A percentile compares a stretch with the other conserved stretches of the same genome.
phyloP scores from a whole-genome alignment of 2,113 vertebrate genomes.

The Vanacampus margaritifer region DNA sequence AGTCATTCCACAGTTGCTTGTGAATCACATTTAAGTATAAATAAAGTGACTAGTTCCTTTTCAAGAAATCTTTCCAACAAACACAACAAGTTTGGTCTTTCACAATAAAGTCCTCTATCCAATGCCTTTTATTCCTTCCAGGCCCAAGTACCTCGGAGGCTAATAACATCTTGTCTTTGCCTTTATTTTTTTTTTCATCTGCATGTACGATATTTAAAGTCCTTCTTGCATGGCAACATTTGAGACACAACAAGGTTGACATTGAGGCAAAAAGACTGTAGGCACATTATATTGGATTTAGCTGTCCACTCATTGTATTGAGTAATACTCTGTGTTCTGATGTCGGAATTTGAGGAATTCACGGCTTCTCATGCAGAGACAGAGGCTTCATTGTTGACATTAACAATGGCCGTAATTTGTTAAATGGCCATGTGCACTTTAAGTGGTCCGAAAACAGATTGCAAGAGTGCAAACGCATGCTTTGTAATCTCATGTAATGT shows the following conservation, averaged over 20 bases:
- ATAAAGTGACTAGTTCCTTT: too few species aligned
- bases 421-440: slow-evolving; percentile 46
- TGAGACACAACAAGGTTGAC: not conserved
- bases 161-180: not conserved
- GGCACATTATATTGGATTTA: slow-evolving; percentile 5
- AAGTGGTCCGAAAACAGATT: slow-evolving; percentile 29
- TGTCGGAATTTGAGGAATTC: slow-evolving; percentile 52
- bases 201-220: not conserved
- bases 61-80: too few species aligned
- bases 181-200: not conserved
- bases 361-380: slow-evolving; percentile 33
- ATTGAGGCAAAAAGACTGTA: not conserved
- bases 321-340: slow-evolving; percentile 9
- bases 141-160: too few species aligned
- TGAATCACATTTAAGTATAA: too few species aligned
- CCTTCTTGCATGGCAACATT: not conserved
- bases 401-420: slow-evolving; percentile 54
- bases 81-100: too few species aligned
- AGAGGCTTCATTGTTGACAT: slow-evolving; percentile 54
- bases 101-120: too few species aligned
- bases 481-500: not conserved
- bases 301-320: not conserved
- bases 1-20: too few species aligned
- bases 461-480: not conserved
- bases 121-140: too few species aligned